Conservation (phyloP, 2,888 invertebrate species). For the Polyploca ridens region DNA sequence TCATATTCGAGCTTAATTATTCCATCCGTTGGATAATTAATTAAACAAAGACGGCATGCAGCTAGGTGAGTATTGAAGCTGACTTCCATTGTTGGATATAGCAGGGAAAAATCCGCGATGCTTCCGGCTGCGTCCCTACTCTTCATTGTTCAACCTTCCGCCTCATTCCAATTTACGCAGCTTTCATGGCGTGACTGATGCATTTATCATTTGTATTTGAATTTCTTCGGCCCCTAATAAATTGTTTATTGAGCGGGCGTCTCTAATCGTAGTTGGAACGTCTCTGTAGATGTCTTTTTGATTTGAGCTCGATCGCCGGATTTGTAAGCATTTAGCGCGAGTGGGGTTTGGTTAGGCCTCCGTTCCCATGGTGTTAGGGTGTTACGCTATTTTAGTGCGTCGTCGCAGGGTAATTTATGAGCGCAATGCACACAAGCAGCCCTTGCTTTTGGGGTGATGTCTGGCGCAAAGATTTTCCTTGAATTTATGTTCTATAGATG, state of each 20-base stretch:
- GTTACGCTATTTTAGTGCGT: constrained; percentile 82
- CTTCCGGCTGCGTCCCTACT: constrained; percentile 64
- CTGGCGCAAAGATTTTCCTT: constrained; percentile 70
- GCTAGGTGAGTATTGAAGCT: constrained; percentile 66
- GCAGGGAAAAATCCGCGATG: constrained; percentile 73
- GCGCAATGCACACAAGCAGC: constrained; percentile 63
- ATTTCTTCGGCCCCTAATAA: constrained; percentile 65
- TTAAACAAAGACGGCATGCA: constrained; percentile 72
- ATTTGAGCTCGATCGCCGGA: constrained; percentile 70
- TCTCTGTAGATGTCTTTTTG: constrained; percentile 76
- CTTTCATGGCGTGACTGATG: constrained; percentile 70
- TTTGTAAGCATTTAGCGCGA: constrained; percentile 78
- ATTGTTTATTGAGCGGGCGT: constrained; percentile 79
- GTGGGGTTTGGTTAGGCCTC: constrained; percentile 54
- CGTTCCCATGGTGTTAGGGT: constrained; percentile 81
- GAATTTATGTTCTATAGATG: constrained; percentile 51
- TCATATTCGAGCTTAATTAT: constrained; percentile 75
- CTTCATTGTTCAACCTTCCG: constrained; percentile 63
- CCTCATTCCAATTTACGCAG: constrained; percentile 68
- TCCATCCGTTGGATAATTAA: constrained; percentile 76
- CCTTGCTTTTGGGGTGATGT: constrained; percentile 75
- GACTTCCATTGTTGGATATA: constrained; percentile 71
- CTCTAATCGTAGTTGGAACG: constrained; percentile 68
- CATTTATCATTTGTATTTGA: constrained; percentile 70
- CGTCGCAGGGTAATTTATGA: constrained; percentile 79